These are phyloP conservation scores for Leucophora obtusa DNA, from an alignment of 2,888 invertebrate genomes.

Conservation along the genomic window DNA sequence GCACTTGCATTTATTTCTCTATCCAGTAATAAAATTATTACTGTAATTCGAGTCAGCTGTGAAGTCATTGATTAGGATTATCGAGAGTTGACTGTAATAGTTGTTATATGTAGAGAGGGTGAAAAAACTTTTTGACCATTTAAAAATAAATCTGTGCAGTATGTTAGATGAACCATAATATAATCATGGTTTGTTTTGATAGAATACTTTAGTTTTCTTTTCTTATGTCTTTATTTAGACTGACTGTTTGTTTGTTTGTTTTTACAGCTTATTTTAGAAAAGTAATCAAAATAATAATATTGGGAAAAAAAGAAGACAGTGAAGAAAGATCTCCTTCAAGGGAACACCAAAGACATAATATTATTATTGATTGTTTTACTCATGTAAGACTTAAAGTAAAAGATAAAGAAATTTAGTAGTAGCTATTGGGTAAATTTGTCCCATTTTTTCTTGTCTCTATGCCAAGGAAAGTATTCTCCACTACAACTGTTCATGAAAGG, in stretches of 20 bases:
- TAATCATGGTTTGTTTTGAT: slow-evolving; percentile 33
- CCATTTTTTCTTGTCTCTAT: too few species aligned
- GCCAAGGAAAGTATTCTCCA: too few species aligned
- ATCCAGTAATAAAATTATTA: too few species aligned
- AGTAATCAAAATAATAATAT: slow-evolving; percentile 68
- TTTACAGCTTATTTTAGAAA: slow-evolving; percentile 63
- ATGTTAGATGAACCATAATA: slow-evolving; percentile 11
- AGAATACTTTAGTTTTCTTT: slow-evolving; percentile 22
- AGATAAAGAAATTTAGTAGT: too few species aligned
- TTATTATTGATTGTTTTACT: slow-evolving; percentile 6
- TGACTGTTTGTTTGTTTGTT: slow-evolving; percentile 53
- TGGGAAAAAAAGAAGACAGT: not conserved
- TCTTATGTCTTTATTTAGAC: not conserved
- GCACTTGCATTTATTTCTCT: too few species aligned
- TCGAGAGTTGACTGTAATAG: too few species aligned
- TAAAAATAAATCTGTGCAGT: slow-evolving; percentile 3
- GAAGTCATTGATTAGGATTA: too few species aligned
- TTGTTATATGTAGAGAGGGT: not conserved
- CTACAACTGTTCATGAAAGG: too few species aligned
- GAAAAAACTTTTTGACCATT: not conserved
- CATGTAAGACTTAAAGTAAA: too few species aligned
- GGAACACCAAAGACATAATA: not conserved
- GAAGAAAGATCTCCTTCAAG: not conserved
- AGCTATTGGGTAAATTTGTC: too few species aligned
- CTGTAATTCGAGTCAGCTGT: too few species aligned